phyloP scores from a whole-genome alignment of 2,888 invertebrate species.

The Oeneis ivallda region DNA sequence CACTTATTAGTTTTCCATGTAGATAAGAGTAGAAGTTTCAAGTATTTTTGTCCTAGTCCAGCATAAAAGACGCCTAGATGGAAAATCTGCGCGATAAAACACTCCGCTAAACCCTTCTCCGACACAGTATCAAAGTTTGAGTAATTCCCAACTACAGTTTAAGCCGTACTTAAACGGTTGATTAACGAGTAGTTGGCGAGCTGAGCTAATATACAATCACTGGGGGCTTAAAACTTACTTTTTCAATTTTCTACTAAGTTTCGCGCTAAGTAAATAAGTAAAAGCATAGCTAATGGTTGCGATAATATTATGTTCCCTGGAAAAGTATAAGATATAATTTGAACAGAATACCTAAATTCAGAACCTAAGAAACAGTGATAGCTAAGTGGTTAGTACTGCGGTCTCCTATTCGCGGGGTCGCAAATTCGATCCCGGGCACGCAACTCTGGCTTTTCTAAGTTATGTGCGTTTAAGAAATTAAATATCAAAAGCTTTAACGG shows the following conservation, averaged over 20 bases:
- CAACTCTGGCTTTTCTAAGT: too few species aligned
- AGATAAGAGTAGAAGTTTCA: background rate
- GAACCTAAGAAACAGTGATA: too few species aligned
- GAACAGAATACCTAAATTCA: too few species aligned
- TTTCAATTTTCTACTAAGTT: conserved; percentile 37
- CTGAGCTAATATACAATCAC: conserved; percentile 40
- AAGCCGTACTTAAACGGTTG: conserved; percentile 62
- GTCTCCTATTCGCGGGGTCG: too few species aligned
- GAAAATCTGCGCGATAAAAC: conserved; percentile 32
- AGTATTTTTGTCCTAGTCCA: background rate
- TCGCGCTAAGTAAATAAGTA: background rate
- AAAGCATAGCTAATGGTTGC: background rate
- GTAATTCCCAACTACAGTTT: conserved; percentile 61
- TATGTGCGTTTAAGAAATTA: too few species aligned
- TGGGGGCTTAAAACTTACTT: conserved; percentile 33
- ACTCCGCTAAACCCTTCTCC: conserved; percentile 36
- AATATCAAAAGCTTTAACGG: too few species aligned
- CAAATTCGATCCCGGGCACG: too few species aligned
- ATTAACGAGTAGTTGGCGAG: conserved; percentile 61
- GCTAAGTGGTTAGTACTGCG: too few species aligned
- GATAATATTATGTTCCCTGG: background rate
- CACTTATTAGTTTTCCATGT: background rate
- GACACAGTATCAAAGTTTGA: conserved; percentile 46
- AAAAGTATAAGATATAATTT: background rate
- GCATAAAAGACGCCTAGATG: conserved; percentile 1